Evolutionary conservation across 64 coral and sea anemone genomes (phyloP).

Genomic region (Pocillopora verrucosa): DNA sequence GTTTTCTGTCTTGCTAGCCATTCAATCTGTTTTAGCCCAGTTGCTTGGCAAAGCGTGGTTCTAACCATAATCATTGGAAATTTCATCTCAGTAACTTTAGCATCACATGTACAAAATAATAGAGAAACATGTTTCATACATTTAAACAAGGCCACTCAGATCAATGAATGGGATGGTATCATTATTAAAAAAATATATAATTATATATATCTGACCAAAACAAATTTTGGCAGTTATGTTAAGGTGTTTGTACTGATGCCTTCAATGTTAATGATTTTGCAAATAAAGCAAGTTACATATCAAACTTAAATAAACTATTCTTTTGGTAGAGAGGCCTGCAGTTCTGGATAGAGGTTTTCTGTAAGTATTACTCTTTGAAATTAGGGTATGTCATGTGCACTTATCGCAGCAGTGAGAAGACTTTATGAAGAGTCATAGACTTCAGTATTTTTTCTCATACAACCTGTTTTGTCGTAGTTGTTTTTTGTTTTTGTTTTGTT

Average conservation of each 20-base stretch:
- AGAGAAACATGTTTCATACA: no score
- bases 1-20: slow-evolving; percentile 1
- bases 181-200: slow-evolving; percentile 1
- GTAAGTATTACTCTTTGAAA: slow-evolving; percentile 37
- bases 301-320: slow-evolving; percentile 37
- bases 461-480: no score
- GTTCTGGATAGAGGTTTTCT: slow-evolving; percentile 47
- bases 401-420: slow-evolving; percentile 14
- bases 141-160: not conserved
- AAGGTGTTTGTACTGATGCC: not conserved
- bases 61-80: slow-evolving; percentile 23
- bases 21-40: no score
- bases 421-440: slow-evolving; percentile 27
- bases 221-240: not conserved
- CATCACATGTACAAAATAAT: slow-evolving; percentile 14
- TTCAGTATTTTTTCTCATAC: slow-evolving; percentile 18
- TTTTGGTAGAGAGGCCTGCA: slow-evolving; percentile 55
- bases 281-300: slow-evolving; percentile 49
- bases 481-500: no score
- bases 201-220: not conserved
- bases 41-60: slow-evolving; percentile 1
- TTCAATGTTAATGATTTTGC: slow-evolving; percentile 19
- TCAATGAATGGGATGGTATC: not conserved
- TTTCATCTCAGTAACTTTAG: slow-evolving; percentile 21
- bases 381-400: slow-evolving; percentile 16